A percentile compares a stretch with the other conserved stretches of the same genome.
Conservation (phyloP, 2,113 vertebrate species). For the Thermophis baileyi region DNA sequence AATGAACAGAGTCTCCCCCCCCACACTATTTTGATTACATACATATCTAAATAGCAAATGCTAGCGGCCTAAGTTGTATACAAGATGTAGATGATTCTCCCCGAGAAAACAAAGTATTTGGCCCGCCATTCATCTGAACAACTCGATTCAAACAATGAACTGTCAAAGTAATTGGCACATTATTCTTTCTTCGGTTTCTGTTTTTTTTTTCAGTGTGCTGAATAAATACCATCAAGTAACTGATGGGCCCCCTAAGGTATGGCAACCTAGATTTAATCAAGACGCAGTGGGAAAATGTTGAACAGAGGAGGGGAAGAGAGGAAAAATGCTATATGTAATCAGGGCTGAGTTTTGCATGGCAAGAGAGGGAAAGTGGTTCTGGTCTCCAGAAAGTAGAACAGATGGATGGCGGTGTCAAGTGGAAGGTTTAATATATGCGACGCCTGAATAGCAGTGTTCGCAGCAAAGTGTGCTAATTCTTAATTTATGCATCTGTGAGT, state of each 20-base stretch:
- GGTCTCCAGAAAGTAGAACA: not conserved
- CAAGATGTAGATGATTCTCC: slow-evolving; percentile 4
- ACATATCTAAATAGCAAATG: not conserved
- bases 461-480: not conserved
- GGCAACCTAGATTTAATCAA: slow-evolving; percentile 22
- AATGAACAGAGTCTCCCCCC: not conserved
- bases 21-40: not conserved
- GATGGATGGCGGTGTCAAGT: not conserved
- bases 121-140: not conserved
- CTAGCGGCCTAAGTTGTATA: slow-evolving; percentile 22
- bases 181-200: slow-evolving; percentile 20
- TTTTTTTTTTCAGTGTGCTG: slow-evolving; percentile 17
- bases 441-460: not conserved
- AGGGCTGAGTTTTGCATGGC: not conserved
- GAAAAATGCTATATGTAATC: not conserved
- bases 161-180: slow-evolving; percentile 36
- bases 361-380: not conserved
- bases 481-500: accelerated
- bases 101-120: slow-evolving; percentile 25
- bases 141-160: slow-evolving; percentile 7
- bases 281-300: not conserved
- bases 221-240: slow-evolving; percentile 21
- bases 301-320: not conserved
- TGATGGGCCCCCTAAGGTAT: slow-evolving; percentile 6
- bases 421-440: not conserved